These are phyloP conservation scores for Myrmecophaga tridactyla DNA, from an alignment of 2,113 vertebrate species.

Conservation along the genomic window DNA sequence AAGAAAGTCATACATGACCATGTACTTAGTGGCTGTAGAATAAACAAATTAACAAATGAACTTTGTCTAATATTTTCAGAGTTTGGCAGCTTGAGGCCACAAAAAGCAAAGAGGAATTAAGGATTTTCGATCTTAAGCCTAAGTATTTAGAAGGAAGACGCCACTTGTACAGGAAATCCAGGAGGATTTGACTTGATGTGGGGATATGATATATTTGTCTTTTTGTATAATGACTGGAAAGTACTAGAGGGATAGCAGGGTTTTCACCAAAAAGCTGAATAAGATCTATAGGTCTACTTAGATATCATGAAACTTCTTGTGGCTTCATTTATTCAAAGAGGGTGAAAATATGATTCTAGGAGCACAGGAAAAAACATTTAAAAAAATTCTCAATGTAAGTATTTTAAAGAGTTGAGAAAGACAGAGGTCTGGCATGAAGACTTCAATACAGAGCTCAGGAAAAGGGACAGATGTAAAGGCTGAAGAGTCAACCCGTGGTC, in stretches of 20 bases:
- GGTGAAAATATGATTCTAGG: background rate
- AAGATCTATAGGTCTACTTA: background rate
- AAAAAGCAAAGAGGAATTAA: background rate
- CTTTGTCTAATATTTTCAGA: background rate
- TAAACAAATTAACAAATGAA: background rate
- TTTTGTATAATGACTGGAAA: background rate
- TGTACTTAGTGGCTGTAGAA: background rate
- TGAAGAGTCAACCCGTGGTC: background rate
- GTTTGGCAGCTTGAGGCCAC: background rate
- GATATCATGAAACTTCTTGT: background rate
- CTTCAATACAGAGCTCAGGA: background rate
- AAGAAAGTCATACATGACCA: background rate
- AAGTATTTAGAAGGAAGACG: background rate
- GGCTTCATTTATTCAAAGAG: background rate
- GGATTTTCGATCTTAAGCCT: background rate
- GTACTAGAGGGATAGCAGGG: background rate
- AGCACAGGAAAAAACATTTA: background rate
- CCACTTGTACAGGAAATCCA: background rate
- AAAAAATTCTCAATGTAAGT: background rate
- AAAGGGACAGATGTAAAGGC: background rate
- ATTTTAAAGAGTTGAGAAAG: background rate
- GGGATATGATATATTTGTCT: background rate
- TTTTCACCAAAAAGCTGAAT: background rate
- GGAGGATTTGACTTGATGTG: background rate
- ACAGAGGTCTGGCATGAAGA: background rate